A percentile compares a stretch with the other conserved stretches of the same genome.
These are phyloP conservation scores for Allygus modestus DNA, from an alignment of 2,888 invertebrate species.

Conservation along the genomic window DNA sequence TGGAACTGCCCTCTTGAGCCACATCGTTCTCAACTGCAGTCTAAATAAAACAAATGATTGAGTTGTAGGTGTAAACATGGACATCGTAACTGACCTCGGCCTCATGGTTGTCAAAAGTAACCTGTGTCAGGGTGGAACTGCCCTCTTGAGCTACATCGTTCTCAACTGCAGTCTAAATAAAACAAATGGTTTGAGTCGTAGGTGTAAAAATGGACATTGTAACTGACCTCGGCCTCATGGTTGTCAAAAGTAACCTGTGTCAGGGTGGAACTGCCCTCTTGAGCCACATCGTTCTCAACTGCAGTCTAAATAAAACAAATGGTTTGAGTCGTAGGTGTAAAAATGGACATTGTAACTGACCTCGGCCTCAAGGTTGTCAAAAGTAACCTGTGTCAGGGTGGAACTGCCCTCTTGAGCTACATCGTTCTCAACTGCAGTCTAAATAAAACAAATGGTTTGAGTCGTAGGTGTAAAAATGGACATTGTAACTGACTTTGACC, in stretches of 20 bases:
- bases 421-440: background rate
- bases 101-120: constrained; percentile 1
- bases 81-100: background rate
- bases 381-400: background rate
- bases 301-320: constrained; percentile 3
- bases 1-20: background rate
- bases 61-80: constrained; percentile 4
- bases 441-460: background rate
- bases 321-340: background rate
- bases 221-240: background rate
- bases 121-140: background rate
- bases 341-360: constrained; percentile 9
- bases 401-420: background rate
- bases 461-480: constrained; percentile 6
- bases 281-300: background rate
- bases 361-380: constrained; percentile 4
- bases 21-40: background rate
- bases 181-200: background rate
- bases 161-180: background rate
- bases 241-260: constrained; percentile 9
- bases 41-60: constrained; percentile 1
- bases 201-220: constrained; percentile 14
- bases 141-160: background rate
- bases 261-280: background rate
- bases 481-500: background rate